Evolutionary conservation across 2,113 vertebrate genomes (phyloP), one percentile per base, ranked within the genome.

Genomic region (Sebastes fasciatus): DNA sequence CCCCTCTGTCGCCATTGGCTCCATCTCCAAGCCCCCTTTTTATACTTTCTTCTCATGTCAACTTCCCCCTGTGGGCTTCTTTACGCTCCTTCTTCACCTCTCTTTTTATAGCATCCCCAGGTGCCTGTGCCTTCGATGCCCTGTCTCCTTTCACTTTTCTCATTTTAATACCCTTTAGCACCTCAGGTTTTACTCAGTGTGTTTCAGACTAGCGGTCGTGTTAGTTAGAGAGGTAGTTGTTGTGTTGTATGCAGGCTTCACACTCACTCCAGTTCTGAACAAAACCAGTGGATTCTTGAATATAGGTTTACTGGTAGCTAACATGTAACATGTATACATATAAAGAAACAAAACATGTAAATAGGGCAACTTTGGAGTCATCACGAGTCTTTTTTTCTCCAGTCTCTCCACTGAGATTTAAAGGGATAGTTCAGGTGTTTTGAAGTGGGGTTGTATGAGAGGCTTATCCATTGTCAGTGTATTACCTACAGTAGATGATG

Each of bases 21-120:
- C 54, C 26, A 45, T 87, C 70, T 85, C 58, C 21, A 67, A 84
- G 48, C 48, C 4, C 48, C 4, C 43, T 48, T 80, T 77, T 80
- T 65, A 74, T 72, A 73, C 55, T 86, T 77, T 90, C 63, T 68
- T 85, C 81, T 84, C 49, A 34, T 87, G 78, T 88, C 86, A 71
- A 2, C 8, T 46, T 73, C 45, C 63, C 86, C 89, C 69, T 21
- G 34, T 71, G 89, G 89, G 82, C 80, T 84, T 71, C 72, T 82
- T 75, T 77, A 66, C 78, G 14, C 82, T 80, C 26, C 4, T 21
- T 77, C 2, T 57, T 83, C 67, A 81, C 84, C 73, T 75, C 65
- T 78, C 58, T 82, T 81, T 88, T 87, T 83, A 73, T 78, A 74
- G 43, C 67, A 23, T 48, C 43, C 34, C 62, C 13, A 7, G 4